Base-by-base conservation (phyloP, 2,888 invertebrate genomes). In the Euclidia mi region DNA sequence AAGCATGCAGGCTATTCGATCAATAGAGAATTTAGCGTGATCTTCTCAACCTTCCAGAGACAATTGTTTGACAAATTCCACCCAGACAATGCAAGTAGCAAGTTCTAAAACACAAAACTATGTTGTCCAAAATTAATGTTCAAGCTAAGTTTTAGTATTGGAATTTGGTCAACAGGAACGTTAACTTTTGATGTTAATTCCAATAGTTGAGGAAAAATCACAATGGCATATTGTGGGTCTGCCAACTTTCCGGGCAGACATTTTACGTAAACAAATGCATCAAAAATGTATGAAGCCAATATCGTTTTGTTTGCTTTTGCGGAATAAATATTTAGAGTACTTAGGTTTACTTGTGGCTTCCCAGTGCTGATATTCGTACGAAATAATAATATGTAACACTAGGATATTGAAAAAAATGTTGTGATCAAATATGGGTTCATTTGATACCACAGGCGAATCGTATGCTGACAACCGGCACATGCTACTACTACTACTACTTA, bases 41-140 rank as follows among this genome's bases (percentile, higher is more conserved):
- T 50, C 37, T 2, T 25, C 18, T 56, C 35, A 50, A 42, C 29
- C 32, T 37, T 38, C 29, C 45, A 38, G 11, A 44, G 31, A 45
- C 49, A 56, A 52, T 50, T 45, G 56, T 56, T 66, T 47, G 67
- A 57, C 53, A 53, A 59, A 63, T 63, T 56, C 55, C 48, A 25
- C 12, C 2, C 9, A 35, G 41, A 70, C 51, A 55, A 55, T 50
- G 45, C 47, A 59, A 63, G 51, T 57, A 40, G 40, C 45, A 50
- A 66, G 47, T 60, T 53, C 35, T 10, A 14, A 47, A 55, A 29
- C 31, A 41, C 58, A 45, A 47, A 66, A 71, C 71, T 70, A 58
- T 61, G 47, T 46, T 45, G 51, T 47, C 18, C 29, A 44, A 45
- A 61, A 60, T 55, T 41, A 48, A 46, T 58, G 57, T 55, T 61